Base-by-base conservation (phyloP, 2,113 vertebrate species). In the Raja brachyura region DNA sequence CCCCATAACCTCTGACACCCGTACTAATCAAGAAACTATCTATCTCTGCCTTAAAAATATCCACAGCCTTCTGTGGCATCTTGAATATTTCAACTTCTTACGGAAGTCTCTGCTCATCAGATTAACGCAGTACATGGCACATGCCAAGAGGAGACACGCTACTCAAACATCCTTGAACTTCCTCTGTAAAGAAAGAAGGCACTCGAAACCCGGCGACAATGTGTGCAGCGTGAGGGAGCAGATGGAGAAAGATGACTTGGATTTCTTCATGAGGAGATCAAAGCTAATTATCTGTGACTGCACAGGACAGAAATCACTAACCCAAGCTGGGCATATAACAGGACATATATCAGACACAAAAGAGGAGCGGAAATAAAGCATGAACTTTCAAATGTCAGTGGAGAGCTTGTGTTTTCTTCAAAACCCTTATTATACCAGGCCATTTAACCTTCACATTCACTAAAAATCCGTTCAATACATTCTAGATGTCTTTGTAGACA, bases 281-380 rank as follows among this genome's bases (percentile, higher is more conserved):
- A 92, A 92, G 22, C 68, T 92, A 92, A 92, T 92, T 92, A 92
- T 3, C 90, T 73, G 39, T 92, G 90, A 39, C 63, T 54, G 66
- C 28, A 73, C 39, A 25, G 73, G 90, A 54, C 11, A 4, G 68
- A 92, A 73, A 73, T 74, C 90, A 74, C 73, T 92, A 92, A 92
- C 39, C 90, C 68, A 70, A 73, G 68, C 66, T 70, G 73, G 73
- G 33, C 31, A 73, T 22, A 48, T 73, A 92, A 92, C 16, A 28
- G 66, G 48, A 73, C 22, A 73, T 92, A 48, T 54, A 70, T 92
- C 68, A 54, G 66, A 92, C 66, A 73, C 90, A 92, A 92, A 92
- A 54, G 90, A 48, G 90, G 28, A 70, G 61, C 33, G 33, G 39
- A 39, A 92, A 92, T 92, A 28, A 92, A 70, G 48, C 48, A 39